Evolutionary conservation across 1,140 invertebrate species (phyloP), one percentile per base, ranked within the genome.

Genomic region (Drosophila rhopaloa): DNA sequence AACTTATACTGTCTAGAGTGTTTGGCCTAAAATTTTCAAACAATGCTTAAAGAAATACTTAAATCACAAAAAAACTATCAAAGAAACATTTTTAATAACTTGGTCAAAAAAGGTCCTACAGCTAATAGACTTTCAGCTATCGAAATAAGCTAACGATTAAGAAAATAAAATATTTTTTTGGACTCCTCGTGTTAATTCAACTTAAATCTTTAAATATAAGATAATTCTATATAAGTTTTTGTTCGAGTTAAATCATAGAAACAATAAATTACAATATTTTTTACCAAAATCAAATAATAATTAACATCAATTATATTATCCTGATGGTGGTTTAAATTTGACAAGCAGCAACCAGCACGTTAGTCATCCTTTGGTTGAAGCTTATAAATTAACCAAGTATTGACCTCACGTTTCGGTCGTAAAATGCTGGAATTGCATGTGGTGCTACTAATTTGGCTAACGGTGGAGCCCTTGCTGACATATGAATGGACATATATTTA

Each of bases 361-460:
- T 14, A 2, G 40, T 44, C 47, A 67, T 24, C 41, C 63, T 47
- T 41, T 47, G 27, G 19, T 37, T 51, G 46, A 5, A 8, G 32
- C 41, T 65, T 53, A 51, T 63, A 57, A 75, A 76, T 76, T 57
- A 47, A 40, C 35, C 40, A 16, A 44, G 19, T 76, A 62, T 62
- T 62, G 72, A n/a, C n/a, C 53, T 66, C 73, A 76, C 73, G 73
- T 76, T 55, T 63, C 27, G 72, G 61, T 54, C 72, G 41, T 76
- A 76, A 76, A 76, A 76, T 55, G 67, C 41, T 57, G 47, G 35
- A 67, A 76, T 67, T 76, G 72, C 73, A 76, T 54, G 53, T 50
- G 73, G 54, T 54, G 60, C 48, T 75, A 72, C 73, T 76, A 76
- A 76, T 76, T 76, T 75, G 40, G 50, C 57, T 40, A 62, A 73